A percentile compares a stretch with the other conserved stretches of the same genome.
These are phyloP conservation scores for Caenorhabditis sp. DNA, from an alignment of 2,888 invertebrate genomes.

Conservation along the genomic window DNA sequence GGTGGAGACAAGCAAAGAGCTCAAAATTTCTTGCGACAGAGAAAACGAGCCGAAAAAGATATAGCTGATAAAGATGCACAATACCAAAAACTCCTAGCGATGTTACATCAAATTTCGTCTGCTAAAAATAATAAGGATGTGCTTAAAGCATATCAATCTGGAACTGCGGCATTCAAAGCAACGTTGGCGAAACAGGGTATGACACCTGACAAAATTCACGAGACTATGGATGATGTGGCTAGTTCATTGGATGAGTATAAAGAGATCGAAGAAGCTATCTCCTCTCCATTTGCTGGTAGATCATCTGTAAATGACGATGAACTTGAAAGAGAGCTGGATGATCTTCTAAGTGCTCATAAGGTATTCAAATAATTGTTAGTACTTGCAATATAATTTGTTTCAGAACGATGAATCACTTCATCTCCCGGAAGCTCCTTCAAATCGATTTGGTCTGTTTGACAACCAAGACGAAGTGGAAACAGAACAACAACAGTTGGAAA, in stretches of 20 bases:
- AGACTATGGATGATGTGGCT: conserved; percentile 66
- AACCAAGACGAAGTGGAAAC: conserved; percentile 15
- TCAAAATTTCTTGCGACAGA: conserved; percentile 52
- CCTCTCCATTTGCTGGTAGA: conserved; percentile 14
- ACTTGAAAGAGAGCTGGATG: conserved; percentile 44
- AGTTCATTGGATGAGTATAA: conserved; percentile 62
- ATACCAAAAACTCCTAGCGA: conserved; percentile 57
- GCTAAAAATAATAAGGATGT: conserved; percentile 68
- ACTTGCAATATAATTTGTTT: not conserved
- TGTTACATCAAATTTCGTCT: conserved; percentile 63
- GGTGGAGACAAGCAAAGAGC: conserved; percentile 58
- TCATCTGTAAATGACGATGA: conserved; percentile 32
- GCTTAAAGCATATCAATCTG: conserved; percentile 61
- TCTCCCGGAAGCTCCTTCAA: conserved; percentile 35
- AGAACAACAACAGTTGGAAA: conserved; percentile 26
- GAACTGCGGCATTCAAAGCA: conserved; percentile 64
- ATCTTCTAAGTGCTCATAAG: conserved; percentile 36
- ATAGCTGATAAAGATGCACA: conserved; percentile 65
- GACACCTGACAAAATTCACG: conserved; percentile 65
- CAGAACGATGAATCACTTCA: conserved; percentile 36
- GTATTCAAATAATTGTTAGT: conserved; percentile 1
- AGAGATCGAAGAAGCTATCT: conserved; percentile 65
- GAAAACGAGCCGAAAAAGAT: conserved; percentile 63
- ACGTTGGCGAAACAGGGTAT: conserved; percentile 64
- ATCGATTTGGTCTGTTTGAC: conserved; percentile 33